A percentile compares a stretch with the other conserved stretches of the same genome.
Conservation (phyloP, 2,888 invertebrate species). For the Zaprionus obscuricornis region DNA sequence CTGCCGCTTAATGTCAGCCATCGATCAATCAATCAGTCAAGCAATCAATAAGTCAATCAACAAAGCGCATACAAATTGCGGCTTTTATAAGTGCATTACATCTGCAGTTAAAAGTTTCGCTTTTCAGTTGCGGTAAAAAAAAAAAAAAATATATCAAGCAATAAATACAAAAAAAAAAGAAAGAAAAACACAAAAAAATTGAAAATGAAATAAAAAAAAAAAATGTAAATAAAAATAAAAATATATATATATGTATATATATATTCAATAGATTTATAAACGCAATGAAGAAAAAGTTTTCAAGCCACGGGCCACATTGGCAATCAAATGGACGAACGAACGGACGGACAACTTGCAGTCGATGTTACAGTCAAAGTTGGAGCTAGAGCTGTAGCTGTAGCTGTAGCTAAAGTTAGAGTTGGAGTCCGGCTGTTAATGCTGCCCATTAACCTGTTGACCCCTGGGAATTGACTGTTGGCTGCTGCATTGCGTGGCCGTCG, state of each 20-base stretch:
- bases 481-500: constrained; percentile 64
- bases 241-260: too few species aligned
- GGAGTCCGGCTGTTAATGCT: constrained; percentile 66
- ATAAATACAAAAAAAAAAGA: constrained; percentile 4
- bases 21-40: too few species aligned
- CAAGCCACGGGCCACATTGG: constrained; percentile 45
- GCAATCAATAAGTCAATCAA: constrained; percentile 74
- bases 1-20: constrained; percentile 69
- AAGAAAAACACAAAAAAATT: not conserved
- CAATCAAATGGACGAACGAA: constrained; percentile 70
- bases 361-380: too few species aligned
- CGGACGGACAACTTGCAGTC: too few species aligned
- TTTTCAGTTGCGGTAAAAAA: constrained; percentile 10
- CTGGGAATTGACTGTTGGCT: constrained; percentile 41
- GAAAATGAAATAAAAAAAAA: constrained; percentile 4
- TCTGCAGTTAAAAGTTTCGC: constrained; percentile 50
- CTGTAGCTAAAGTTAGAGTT: not conserved
- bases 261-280: constrained; percentile 56
- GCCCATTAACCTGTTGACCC: constrained; percentile 78
- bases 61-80: constrained; percentile 73
- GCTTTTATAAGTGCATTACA: constrained; percentile 57
- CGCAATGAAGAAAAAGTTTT: constrained; percentile 60
- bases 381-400: too few species aligned
- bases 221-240: too few species aligned
- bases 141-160: constrained; percentile 1